Base-by-base conservation (phyloP, 30 jellyfish, hydroid and myxozoan genomes). In the Nemopilema nomurai region DNA sequence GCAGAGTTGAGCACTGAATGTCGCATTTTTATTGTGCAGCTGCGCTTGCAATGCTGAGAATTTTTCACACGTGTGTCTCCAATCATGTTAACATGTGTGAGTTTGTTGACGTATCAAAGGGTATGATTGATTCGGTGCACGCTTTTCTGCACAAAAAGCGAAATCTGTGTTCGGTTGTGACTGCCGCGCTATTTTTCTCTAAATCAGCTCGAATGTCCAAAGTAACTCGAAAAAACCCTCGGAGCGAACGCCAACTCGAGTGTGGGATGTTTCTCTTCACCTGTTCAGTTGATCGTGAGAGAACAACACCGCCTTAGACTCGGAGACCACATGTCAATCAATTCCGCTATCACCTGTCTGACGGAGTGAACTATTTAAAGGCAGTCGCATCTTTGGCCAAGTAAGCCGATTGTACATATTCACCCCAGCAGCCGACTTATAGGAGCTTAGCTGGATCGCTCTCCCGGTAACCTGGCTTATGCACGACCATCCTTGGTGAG, bases 351-450 rank as follows among this genome's bases (percentile, higher is more conserved):
- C 87, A 77, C 78, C 87, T 77, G 87, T 33, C 31, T 31, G 29
- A 57, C 18, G 20, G 19, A 20, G 24, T 19, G 31, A 62, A 62
- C 68, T 77, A 77, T 77, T 77, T 64, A 57, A 77, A 49, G 22
- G 16, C 33, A n/a, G 63, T 20, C 78, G 18, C 84, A n/a, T 24
- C 69, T 49, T 8, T 20, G 33, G 51, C 69, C 84, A 74, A 30
- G 19, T 77, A 52, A 64, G 87, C 76, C 31, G 87, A 64, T 68
- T 77, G 87, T 62, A 16, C 87, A 33, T 62, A 52, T 62, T 32
- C 78, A 51, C 6, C 50, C 76, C 24, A 27, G 51, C 32, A 77
- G 66, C 6, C 68, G 41, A 64, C 78, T 21, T 33, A 19, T 27
- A 20, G 18, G 78, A 27, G 87, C 77, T 76, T 33, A 77, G 77